A percentile compares a stretch with the other conserved stretches of the same genome.
Evolutionary conservation across 2,888 invertebrate genomes (phyloP).

Genomic region (Cantharis nigra): DNA sequence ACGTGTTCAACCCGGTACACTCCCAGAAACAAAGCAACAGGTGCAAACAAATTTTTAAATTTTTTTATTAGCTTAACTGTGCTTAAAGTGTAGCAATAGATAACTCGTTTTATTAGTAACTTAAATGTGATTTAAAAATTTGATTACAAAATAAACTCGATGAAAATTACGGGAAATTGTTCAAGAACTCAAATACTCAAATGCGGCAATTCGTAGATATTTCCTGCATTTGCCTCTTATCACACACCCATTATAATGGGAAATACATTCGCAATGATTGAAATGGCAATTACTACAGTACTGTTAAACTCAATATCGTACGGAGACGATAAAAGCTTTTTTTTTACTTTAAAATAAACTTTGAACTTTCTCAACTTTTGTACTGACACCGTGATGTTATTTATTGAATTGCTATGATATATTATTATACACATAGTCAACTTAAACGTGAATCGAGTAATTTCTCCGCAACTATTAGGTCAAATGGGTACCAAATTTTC

Average conservation of each 20-base stretch:
- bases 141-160: neutral
- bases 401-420: neutral
- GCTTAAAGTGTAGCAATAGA: neutral
- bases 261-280: neutral
- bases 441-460: neutral
- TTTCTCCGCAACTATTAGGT: slow-evolving; percentile 3
- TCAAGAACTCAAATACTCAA: neutral
- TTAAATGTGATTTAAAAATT: neutral
- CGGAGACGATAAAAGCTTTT: neutral
- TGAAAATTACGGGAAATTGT: neutral
- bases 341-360: neutral
- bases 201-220: neutral
- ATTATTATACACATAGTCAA: neutral
- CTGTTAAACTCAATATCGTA: neutral
- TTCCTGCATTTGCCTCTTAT: neutral
- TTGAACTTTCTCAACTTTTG: slow-evolving; percentile 1
- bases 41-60: slow-evolving; percentile 11
- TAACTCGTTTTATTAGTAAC: neutral
- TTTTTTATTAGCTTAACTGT: slow-evolving; percentile 2
- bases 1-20: slow-evolving; percentile 35
- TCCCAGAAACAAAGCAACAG: slow-evolving; percentile 29
- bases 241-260: neutral
- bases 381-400: neutral
- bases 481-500: slow-evolving; percentile 4
- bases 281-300: neutral